Evolutionary conservation across 2,113 vertebrate species (phyloP).

Genomic region (Thamnaconus septentrionalis): DNA sequence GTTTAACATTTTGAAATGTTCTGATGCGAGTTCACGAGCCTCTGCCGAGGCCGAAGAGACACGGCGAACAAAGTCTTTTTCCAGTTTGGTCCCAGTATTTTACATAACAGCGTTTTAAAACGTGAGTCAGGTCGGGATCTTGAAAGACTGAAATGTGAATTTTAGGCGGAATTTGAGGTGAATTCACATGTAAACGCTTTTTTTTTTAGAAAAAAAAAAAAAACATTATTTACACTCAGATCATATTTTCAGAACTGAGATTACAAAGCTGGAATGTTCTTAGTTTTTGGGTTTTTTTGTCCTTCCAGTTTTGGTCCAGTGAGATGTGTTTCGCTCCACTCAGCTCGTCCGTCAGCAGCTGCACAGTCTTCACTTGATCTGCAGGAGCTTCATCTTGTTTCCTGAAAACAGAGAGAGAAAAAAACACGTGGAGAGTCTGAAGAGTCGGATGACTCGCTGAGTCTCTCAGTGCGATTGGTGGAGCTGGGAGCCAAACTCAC

Average conservation of each 20-base stretch:
- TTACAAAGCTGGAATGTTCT: constrained; percentile 30
- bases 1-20: constrained; percentile 15
- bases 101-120: constrained; percentile 12
- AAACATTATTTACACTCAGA: too few relatives aligned
- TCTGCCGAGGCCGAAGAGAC: constrained; percentile 16
- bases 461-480: not conserved
- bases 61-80: constrained; percentile 5
- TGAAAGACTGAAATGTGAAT: constrained; percentile 24
- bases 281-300: constrained; percentile 4
- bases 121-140: constrained; percentile 8
- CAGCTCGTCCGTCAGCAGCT: too few relatives aligned
- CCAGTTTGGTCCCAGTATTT: not conserved
- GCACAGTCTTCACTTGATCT: constrained; percentile 68
- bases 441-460: constrained; percentile 13
- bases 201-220: constrained; percentile 9
- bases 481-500: constrained; percentile 69
- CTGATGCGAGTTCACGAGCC: constrained; percentile 11
- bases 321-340: constrained; percentile 22
- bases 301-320: constrained; percentile 53
- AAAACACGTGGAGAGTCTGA: not conserved
- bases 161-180: constrained; percentile 4
- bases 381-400: constrained; percentile 79
- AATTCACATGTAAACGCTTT: constrained; percentile 30
- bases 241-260: constrained; percentile 15
- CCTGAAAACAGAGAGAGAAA: constrained; percentile 56